A percentile compares a stretch with the other conserved stretches of the same genome.
Conservation (phyloP, 1,140 invertebrate species). For the Apis laboriosa region DNA sequence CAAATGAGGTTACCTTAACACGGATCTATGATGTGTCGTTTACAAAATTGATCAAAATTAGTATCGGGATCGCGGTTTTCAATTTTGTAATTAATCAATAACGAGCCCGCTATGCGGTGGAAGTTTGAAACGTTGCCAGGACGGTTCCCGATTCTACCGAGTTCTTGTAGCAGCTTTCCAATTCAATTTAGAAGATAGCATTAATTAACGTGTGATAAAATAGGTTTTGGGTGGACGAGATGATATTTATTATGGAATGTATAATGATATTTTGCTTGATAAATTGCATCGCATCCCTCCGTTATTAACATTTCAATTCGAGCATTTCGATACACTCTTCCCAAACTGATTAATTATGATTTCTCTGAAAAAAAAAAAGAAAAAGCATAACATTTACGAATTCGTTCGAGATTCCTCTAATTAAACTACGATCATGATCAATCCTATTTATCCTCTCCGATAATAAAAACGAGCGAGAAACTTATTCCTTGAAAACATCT, state of each 20-base stretch:
- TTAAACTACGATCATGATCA: background rate
- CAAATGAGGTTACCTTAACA: background rate
- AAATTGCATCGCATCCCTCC: background rate
- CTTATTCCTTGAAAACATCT: background rate
- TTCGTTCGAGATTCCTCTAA: background rate
- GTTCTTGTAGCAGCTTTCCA: slow-evolving; percentile 34
- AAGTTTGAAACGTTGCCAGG: slow-evolving; percentile 44
- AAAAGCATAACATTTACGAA: slow-evolving; percentile 2
- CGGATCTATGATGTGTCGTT: background rate
- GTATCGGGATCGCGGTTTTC: slow-evolving; percentile 14
- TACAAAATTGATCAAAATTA: slow-evolving; percentile 37
- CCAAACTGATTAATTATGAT: background rate
- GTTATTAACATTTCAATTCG: slow-evolving; percentile 14
- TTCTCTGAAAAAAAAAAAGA: background rate
- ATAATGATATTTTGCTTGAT: background rate
- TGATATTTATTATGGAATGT: slow-evolving; percentile 6
- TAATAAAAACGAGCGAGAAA: background rate
- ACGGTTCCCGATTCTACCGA: background rate
- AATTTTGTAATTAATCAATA: slow-evolving; percentile 41
- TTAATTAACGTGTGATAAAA: slow-evolving; percentile 36
- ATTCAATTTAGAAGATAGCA: slow-evolving; percentile 27
- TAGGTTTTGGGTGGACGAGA: background rate
- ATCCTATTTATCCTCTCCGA: background rate
- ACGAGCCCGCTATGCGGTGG: background rate
- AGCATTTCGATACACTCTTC: background rate